Base-by-base conservation (phyloP, 2,113 vertebrate species). In the Cyprinus carpio region DNA sequence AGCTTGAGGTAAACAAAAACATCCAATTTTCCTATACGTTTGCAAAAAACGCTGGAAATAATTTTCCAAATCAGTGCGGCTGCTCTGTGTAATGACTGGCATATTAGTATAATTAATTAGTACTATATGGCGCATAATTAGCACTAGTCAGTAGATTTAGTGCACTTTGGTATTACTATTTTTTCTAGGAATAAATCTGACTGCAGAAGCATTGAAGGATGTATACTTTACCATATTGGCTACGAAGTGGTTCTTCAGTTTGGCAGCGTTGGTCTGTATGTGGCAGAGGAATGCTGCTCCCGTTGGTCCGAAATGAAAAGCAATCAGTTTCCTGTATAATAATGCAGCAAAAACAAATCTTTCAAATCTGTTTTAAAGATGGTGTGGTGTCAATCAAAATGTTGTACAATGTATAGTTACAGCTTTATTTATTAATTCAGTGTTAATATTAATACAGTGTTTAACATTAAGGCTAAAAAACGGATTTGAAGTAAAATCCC, bases 211-310 rank as follows among this genome's bases (percentile, higher is more conserved):
- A 34, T 51, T 15, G 4, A 51, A 27, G 69, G 9, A 27, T 34
- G 20, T 20, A 1, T 56, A 25, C 43, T 79, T 83, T 88, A 88
- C 87, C 87, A 88, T 88, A 75, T 29, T 49, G 76, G 83, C 25
- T 79, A 74, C 8, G 16, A 83, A 37, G 43, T 54, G 20, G 54
- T 65, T 37, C 81, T 83, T 85, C 80, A 79, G 84, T 74, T 83
- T 84, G 75, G 60, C 58, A 80, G 67, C 69, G 80, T 60, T 76
- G 23, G 74, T 75, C 81, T 81, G 23, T 2, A 67, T 51, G 34
- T 75, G 46, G 65, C 49, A 74, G 46, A 34, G 51, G 27, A 85
- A 69, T 5, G 78, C 79, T 80, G 58, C n/a, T 75, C 34, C 23
- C 10, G 54, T 65, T 54, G 25, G 64, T 51, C 81, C 74, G 81